Conservation (phyloP, 1,140 invertebrate species). For the Uloborus diversus region DNA sequence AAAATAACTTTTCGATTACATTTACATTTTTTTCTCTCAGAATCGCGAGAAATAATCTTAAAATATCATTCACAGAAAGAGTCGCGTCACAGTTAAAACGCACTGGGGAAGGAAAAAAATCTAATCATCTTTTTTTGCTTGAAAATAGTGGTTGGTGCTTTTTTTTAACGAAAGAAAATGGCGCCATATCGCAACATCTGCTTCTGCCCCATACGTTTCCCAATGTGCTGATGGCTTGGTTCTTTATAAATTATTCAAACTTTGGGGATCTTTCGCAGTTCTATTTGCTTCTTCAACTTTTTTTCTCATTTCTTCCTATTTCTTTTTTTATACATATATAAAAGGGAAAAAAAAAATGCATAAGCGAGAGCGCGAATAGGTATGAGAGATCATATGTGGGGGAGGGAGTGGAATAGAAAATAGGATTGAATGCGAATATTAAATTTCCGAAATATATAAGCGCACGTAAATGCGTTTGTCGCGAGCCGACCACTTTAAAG, state of each 20-base stretch:
- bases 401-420: not conserved
- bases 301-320: too few relatives aligned
- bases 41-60: too few relatives aligned
- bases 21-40: too few relatives aligned
- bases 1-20: too few relatives aligned
- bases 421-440: constrained; percentile 26
- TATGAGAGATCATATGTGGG: not conserved
- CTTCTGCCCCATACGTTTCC: constrained; percentile 11
- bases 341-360: constrained; percentile 32
- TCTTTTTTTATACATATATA: too few relatives aligned
- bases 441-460: constrained; percentile 39
- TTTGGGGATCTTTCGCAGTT: not conserved
- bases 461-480: constrained; percentile 24
- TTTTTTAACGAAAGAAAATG: constrained; percentile 48
- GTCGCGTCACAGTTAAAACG: too few relatives aligned
- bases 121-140: too few relatives aligned
- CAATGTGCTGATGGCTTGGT: not conserved
- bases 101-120: not conserved
- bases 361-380: not conserved
- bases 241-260: constrained; percentile 51
- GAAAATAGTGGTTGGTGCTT: not conserved
- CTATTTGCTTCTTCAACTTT: not conserved
- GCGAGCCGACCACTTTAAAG: too few relatives aligned
- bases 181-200: constrained; percentile 14
- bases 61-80: too few relatives aligned